These are phyloP conservation scores for Anorthoa munda DNA, from an alignment of 2,888 invertebrate species.

Conservation along the genomic window DNA sequence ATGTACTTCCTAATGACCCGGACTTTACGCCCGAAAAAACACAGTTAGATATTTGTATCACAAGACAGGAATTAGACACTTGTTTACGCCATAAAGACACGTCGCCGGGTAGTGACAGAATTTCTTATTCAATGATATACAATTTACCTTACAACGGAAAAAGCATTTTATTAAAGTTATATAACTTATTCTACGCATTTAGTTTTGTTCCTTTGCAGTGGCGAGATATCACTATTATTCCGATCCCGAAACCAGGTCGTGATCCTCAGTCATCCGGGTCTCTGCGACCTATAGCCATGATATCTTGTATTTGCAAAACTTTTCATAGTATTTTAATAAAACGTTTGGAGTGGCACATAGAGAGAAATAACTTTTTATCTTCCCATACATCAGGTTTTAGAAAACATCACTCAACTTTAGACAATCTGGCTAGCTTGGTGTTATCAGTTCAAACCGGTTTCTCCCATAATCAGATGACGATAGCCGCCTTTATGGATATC, in stretches of 20 bases:
- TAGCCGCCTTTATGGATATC: not conserved
- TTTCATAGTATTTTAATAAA: slow-evolving; percentile 8
- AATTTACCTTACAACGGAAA: not conserved
- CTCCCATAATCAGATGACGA: not conserved
- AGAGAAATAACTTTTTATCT: not conserved
- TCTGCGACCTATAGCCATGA: slow-evolving; percentile 8
- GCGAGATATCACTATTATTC: slow-evolving; percentile 12
- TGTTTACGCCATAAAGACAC: slow-evolving; percentile 5
- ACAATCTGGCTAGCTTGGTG: not conserved
- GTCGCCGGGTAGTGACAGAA: slow-evolving; percentile 5
- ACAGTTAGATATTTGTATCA: not conserved
- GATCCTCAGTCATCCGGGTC: not conserved
- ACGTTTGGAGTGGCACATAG: slow-evolving; percentile 3
- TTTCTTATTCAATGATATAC: slow-evolving; percentile 4
- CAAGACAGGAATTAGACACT: not conserved
- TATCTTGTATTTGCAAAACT: slow-evolving; percentile 4
- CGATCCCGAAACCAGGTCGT: slow-evolving; percentile 11
- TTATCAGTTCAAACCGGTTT: slow-evolving; percentile 2
- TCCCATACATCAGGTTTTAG: not conserved
- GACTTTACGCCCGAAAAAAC: not conserved
- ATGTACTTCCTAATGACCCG: not conserved
- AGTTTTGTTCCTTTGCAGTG: slow-evolving; percentile 1
- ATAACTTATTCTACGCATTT: not conserved
- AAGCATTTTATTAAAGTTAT: not conserved
- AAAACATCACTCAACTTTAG: not conserved